Base-by-base conservation (phyloP, 2,888 invertebrate genomes). In the Patella depressa region DNA sequence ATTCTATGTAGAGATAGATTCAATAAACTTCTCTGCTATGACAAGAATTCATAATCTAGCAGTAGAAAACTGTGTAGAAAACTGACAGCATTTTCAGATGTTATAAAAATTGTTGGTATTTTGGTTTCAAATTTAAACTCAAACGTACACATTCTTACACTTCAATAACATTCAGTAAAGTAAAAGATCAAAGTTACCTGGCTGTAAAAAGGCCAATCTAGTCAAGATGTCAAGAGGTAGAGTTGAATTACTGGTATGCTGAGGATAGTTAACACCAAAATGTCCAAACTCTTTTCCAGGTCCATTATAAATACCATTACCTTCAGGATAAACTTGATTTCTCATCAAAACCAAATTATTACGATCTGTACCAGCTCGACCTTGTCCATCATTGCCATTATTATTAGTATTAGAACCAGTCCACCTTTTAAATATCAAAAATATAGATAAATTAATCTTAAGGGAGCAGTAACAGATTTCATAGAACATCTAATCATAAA, bases 331-430 rank as follows among this genome's bases (percentile, higher is more conserved):
- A 12, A 83, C 84, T 76, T 85, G 83, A 7, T 83, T 59, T 15
- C 76, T 72, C 77, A 90, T 86, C 34, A 90, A 81, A 5, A 91
- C 83, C 9, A 90, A 84, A 82, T 91, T 91, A 77, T 87, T 90
- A n/a, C 91, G 86, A 81, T 91, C 91, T 14, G 88, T 87, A 2
- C 91, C 88, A 19, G 87, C 85, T 53, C 84, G 83, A 2, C 91
- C 91, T 78, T 91, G 89, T 1, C 91, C 91, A 81, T 89, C 91
- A 82, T 91, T 91, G 77, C 89, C 89, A 17, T 82, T 76, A 9
- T 89, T 89, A 80, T 91, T 91, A 7, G 89, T 91, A 79, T 91
- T 90, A 19, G 91, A 91, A 12, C 91, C 91, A 53, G 90, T 91
- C 91, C 91, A 91, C 79, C 91, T 91, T 7, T 45, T 9, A 45